Conservation (phyloP, 23 tunicate species). For the Oikopleura vanhoeffeni region DNA sequence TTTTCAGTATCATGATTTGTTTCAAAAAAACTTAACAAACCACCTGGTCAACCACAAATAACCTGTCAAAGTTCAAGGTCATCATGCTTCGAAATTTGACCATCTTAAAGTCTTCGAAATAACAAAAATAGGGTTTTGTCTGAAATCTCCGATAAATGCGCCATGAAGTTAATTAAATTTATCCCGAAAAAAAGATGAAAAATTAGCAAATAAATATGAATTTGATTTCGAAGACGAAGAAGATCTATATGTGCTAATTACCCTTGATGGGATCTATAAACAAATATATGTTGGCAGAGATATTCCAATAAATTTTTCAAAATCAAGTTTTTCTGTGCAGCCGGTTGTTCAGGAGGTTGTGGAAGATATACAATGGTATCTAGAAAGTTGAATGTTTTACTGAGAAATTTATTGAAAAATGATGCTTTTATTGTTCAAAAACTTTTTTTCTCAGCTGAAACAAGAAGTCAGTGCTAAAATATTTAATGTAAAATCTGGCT, state of each 20-base stretch:
- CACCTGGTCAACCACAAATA: no score
- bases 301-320: neutral
- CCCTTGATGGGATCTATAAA: neutral
- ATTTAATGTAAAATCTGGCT: no score
- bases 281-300: conserved; percentile 3
- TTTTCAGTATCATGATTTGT: no score
- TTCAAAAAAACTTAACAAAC: no score
- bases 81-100: no score
- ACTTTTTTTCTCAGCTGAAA: no score
- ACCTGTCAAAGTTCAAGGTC: no score
- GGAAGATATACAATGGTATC: neutral
- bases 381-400: no score
- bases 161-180: neutral
- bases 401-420: no score
- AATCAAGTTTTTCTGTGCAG: neutral
- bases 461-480: no score
- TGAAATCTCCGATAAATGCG: neutral
- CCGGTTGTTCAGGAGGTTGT: neutral
- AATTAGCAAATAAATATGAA: neutral
- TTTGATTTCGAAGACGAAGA: neutral
- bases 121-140: neutral
- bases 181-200: neutral
- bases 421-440: no score
- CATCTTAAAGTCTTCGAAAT: no score
- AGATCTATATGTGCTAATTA: neutral